Evolutionary conservation across 2,797 vertebrate genomes (phyloP).

Genomic region (Hydrolagus colliei): DNA sequence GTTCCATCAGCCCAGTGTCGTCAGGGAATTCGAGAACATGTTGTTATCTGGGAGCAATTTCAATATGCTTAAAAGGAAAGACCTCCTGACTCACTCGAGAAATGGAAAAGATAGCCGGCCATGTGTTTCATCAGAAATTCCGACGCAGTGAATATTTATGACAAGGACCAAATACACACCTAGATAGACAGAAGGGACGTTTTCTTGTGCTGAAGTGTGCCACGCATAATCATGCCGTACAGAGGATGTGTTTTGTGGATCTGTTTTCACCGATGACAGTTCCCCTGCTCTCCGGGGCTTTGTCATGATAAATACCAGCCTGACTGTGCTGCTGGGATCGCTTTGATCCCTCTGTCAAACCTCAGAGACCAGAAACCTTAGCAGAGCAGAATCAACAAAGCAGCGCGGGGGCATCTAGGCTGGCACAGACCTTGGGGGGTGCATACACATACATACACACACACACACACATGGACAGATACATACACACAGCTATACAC

Average conservation of each 20-base stretch:
- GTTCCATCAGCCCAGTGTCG: too few species aligned
- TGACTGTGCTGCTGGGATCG: conserved; percentile 6
- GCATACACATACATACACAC: background rate
- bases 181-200: too few species aligned
- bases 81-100: too few species aligned
- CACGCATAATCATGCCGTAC: background rate
- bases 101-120: too few species aligned
- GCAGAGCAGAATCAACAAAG: conserved; percentile 7
- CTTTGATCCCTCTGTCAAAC: conserved; percentile 23
- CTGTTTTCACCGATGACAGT: background rate
- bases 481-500: too few species aligned
- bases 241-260: conserved; percentile 8
- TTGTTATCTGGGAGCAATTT: too few species aligned
- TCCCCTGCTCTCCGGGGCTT: conserved; percentile 1
- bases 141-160: too few species aligned
- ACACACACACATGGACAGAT: too few species aligned
- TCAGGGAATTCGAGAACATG: too few species aligned
- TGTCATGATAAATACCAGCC: background rate
- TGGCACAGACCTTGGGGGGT: background rate
- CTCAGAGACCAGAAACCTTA: conserved; percentile 23
- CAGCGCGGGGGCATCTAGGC: background rate
- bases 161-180: too few species aligned
- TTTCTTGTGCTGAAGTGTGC: background rate
- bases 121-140: too few species aligned
- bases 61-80: too few species aligned